Evolutionary conservation across 2,888 invertebrate genomes (phyloP), one percentile per base, ranked within the genome.

Genomic region (Conus canariensis): DNA sequence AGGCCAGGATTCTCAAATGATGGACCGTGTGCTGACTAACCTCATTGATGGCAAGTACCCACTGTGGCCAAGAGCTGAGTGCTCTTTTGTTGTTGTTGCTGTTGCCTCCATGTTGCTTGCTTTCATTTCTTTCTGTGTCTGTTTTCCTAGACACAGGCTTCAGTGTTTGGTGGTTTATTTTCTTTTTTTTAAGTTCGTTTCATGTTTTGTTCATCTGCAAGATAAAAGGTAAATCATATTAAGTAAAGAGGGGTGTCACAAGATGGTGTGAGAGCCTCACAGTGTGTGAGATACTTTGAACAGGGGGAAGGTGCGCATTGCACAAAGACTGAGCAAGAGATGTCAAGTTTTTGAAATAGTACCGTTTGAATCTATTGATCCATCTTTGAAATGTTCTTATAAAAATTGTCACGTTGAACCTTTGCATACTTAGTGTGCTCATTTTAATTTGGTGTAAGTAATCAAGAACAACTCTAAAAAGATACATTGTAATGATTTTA

Each of bases 21-120:
- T 89, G 89, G 89, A 89, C 85, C 83, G 89, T 74, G n/a, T 89
- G 89, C 89, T 89, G 89, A 89, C 89, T 89, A 89, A 89, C 89
- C 83, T 89, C 74, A 89, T 89, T 85, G 85, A 89, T 74, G 89
- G 89, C 89, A 89, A 89, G 89, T 89, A 89, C 89, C 8, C 60
- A 60, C 16, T 64, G 64, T 64, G 64, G 64, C 82, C 56, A 19
- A 5, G 8, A 83, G 82, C 58, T 83, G 12, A 64, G 56, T 83
- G 82, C 58, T 19, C 30, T 80, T 45, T 8, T 25, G 25, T 80
- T 30, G 30, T 80, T 45, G 45, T 83, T 83, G 25, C 9, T 58
- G 77, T 83, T 83, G 19, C 58, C 19, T 83, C 16, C 56, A 9
- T 83, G 82, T 58, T 8, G 58, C 56, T 58, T 58, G 56, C 82